phyloP scores from a whole-genome alignment of 2,888 invertebrate species.

The Leucania comma region DNA sequence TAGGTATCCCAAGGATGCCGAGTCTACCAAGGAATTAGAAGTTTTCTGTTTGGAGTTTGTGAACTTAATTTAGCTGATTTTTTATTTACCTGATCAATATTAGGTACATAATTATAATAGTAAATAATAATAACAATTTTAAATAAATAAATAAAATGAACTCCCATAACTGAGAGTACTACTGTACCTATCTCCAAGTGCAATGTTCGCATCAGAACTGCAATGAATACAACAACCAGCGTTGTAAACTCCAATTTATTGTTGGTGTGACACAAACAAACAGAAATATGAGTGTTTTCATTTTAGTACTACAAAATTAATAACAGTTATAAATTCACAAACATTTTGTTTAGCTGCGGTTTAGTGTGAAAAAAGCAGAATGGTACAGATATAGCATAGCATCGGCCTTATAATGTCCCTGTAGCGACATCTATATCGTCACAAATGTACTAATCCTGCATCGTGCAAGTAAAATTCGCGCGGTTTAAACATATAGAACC shows the following conservation, averaged over 20 bases:
- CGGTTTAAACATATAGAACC: too few species aligned
- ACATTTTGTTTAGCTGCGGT: constrained; percentile 2
- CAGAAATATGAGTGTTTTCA: constrained; percentile 13
- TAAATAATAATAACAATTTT: too few species aligned
- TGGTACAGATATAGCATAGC: too few species aligned
- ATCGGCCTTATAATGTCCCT: background rate
- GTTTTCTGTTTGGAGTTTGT: background rate
- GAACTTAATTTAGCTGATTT: too few species aligned
- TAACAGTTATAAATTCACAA: constrained; percentile 8
- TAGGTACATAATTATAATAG: too few species aligned
- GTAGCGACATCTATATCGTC: too few species aligned
- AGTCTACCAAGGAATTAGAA: too few species aligned
- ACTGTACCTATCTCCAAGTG: background rate
- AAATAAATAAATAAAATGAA: too few species aligned
- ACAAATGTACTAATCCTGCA: too few species aligned
- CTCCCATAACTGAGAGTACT: too few species aligned
- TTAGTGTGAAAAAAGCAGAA: background rate
- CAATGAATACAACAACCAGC: constrained; percentile 7
- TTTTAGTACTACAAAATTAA: constrained; percentile 11
- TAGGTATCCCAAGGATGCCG: too few species aligned
- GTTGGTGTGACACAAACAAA: constrained; percentile 2
- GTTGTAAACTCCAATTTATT: constrained; percentile 8
- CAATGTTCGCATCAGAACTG: background rate
- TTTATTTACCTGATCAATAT: background rate
- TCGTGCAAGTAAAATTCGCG: too few species aligned